phyloP scores from a whole-genome alignment of 2,113 vertebrate species.

The Phalacrocorax pelagicus region DNA sequence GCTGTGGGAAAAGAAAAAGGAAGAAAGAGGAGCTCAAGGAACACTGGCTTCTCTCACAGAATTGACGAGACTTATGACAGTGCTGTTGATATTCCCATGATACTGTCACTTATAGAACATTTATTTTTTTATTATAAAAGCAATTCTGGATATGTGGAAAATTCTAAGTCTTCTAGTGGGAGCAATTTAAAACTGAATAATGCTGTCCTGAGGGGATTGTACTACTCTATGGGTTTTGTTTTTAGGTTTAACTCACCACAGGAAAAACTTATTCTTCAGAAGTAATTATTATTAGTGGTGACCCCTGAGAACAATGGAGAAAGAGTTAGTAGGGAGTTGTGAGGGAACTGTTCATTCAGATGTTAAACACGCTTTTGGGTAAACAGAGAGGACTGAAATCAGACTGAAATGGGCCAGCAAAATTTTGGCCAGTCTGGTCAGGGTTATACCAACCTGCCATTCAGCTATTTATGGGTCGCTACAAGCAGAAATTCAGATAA shows the following conservation, averaged over 20 bases:
- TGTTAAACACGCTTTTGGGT: background rate
- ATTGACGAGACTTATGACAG: slow-evolving; percentile 20
- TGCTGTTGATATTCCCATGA: slow-evolving; percentile 47
- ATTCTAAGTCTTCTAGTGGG: slow-evolving; percentile 58
- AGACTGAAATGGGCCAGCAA: background rate
- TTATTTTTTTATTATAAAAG: slow-evolving; percentile 70
- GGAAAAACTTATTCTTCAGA: slow-evolving; percentile 4
- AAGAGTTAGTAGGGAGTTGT: background rate
- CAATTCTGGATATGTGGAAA: slow-evolving; percentile 52
- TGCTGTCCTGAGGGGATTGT: slow-evolving; percentile 30
- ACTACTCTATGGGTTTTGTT: slow-evolving; percentile 48
- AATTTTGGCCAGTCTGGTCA: background rate
- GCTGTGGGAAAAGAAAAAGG: background rate
- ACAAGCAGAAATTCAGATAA: background rate
- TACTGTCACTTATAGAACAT: slow-evolving; percentile 55
- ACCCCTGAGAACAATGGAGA: background rate
- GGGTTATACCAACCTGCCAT: background rate
- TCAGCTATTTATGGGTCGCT: background rate
- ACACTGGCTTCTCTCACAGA: background rate
- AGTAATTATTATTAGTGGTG: slow-evolving; percentile 35
- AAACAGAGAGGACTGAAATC: background rate
- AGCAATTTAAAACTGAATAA: slow-evolving; percentile 68
- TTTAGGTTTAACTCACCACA: slow-evolving; percentile 53
- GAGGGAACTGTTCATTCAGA: background rate
- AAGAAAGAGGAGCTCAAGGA: background rate